Base-by-base conservation (phyloP, 1,140 invertebrate genomes). In the Euwallacea similis region DNA sequence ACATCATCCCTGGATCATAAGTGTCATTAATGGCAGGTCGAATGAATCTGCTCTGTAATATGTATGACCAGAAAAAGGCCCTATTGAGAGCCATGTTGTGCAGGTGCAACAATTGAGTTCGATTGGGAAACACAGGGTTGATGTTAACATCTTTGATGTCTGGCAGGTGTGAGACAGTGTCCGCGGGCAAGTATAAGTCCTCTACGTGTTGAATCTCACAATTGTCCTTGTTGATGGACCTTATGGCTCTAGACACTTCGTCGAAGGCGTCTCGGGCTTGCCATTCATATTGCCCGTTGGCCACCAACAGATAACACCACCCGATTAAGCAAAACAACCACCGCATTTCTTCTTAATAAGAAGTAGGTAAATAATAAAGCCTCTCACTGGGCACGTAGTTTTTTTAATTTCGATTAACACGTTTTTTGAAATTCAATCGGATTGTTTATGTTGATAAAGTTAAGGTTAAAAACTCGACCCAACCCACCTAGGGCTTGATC, bases 1-100 rank as follows among this genome's bases (percentile, higher is more conserved):
- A 99, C 94, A 98, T 96, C 89, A 99, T 94, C 65, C 97, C 96
- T 0, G 97, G 96, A 84, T 98, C 96, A 73, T 96, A 94, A 0
- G 93, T 93, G 77, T 96, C 93, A 80, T 95, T 94, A 15, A 93
- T 94, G 11, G 92, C 92, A 0, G 93, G 93, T 53, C 93, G 83
- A 73, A 95, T 95, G 75, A 95, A 96, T 73, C 93, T 84, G 0
- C 93, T 93, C 81, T 98, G 96, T 0, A 98, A 86, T 55, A 98
- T 96, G 75, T 97, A 97, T 81, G 94, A 96, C 90, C 93, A 98
- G 81, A 95, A 98, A 81, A 97, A 98, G 0, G 95, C 93, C 74
- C 96, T 84, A 79, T 91, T 97, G 76, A 98, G 83, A 11, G 96
- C 97, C 89, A 98, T 93, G 81, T 98, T 98, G 81, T 98, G 96